Conservation (phyloP, 2,113 vertebrate species). For the Sebastes schlegelii region DNA sequence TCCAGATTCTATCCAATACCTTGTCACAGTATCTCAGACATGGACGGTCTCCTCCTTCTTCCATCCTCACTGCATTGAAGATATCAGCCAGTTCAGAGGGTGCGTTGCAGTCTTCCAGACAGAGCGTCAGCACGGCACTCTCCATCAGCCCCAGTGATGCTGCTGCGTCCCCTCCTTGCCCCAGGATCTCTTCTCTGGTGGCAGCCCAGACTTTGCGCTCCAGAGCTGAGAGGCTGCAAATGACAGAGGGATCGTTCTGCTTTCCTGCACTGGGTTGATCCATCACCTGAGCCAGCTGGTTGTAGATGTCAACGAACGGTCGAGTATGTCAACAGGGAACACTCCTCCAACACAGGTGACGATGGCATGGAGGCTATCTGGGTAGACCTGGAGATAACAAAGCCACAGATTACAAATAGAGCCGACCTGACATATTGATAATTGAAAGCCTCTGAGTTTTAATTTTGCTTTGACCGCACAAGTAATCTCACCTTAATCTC, state of each 20-base stretch:
- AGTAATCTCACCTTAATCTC: conserved; percentile 79
- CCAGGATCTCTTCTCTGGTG: conserved; percentile 75
- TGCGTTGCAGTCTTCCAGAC: conserved; percentile 78
- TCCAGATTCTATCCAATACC: neutral
- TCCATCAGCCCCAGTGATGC: conserved; percentile 82
- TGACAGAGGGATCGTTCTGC: conserved; percentile 61
- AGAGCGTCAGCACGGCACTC: conserved; percentile 80
- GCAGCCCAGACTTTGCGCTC: conserved; percentile 79
- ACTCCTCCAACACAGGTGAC: conserved; percentile 78
- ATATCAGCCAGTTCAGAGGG: conserved; percentile 76
- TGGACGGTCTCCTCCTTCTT: conserved; percentile 57
- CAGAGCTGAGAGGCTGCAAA: conserved; percentile 80
- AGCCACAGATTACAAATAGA: neutral
- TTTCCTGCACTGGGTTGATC: conserved; percentile 56
- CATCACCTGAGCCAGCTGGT: conserved; percentile 73
- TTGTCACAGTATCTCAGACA: conserved; percentile 58
- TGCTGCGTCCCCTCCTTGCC: conserved; percentile 66
- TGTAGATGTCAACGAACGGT: conserved; percentile 80
- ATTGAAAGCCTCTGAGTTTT: neutral
- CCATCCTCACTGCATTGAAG: conserved; percentile 81
- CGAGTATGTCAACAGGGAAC: conserved; percentile 80
- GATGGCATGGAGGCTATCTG: conserved; percentile 83
- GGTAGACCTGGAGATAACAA: conserved; percentile 78
- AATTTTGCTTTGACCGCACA: neutral
- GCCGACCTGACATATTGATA: neutral